phyloP scores from a whole-genome alignment of 2,113 vertebrate species.

The Ceyx margarethae region DNA sequence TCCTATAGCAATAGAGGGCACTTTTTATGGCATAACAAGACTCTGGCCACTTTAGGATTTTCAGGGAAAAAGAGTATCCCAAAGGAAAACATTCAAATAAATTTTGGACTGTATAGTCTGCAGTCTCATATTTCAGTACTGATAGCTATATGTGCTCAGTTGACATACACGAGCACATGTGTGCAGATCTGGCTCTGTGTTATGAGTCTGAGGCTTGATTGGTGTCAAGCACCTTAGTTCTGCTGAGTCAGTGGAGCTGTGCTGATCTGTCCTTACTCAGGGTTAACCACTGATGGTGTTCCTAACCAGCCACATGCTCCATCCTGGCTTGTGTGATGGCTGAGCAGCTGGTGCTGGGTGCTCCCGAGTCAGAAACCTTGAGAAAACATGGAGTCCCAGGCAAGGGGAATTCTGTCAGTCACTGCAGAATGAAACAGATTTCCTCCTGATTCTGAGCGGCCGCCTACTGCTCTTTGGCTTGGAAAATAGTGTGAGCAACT shows the following conservation, averaged over 20 bases:
- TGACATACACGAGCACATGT: rapidly evolving
- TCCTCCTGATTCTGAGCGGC: rapidly evolving
- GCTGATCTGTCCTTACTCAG: neutral
- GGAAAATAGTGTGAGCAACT: neutral
- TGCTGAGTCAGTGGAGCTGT: neutral
- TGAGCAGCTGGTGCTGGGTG: neutral
- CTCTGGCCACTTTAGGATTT: neutral
- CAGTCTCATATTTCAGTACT: neutral
- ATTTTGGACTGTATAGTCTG: neutral
- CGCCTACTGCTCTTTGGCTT: neutral
- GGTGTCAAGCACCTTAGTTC: neutral
- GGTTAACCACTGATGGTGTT: neutral
- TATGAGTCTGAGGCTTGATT: neutral
- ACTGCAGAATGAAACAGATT: neutral
- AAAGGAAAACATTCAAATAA: neutral
- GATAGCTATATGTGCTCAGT: neutral
- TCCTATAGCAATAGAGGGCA: neutral
- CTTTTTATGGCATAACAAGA: neutral
- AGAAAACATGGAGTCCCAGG: neutral
- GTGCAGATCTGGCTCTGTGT: neutral
- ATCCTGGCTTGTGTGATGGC: neutral
- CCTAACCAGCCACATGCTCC: neutral
- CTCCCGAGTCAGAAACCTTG: neutral
- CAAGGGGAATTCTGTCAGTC: neutral
- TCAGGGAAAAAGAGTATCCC: neutral